Conservation (phyloP, 1,140 invertebrate genomes). For the Limonius californicus region DNA sequence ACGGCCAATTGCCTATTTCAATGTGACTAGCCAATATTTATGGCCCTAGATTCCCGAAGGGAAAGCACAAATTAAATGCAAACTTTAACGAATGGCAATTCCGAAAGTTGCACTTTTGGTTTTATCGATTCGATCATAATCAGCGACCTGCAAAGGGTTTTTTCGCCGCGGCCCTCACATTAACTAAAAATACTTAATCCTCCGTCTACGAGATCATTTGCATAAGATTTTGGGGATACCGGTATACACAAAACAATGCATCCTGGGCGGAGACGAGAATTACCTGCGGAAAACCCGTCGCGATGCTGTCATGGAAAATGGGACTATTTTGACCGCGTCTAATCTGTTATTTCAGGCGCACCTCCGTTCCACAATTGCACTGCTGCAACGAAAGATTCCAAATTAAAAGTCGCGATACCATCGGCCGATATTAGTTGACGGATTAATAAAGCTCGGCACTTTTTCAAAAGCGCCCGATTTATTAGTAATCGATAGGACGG, state of each 20-base stretch:
- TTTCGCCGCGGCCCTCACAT: no score
- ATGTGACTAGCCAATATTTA: slow-evolving; percentile 21
- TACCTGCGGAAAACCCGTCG: not conserved
- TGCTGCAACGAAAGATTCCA: no score
- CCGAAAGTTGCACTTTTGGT: not conserved
- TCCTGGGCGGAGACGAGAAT: not conserved
- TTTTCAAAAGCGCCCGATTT: no score
- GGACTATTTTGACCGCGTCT: not conserved
- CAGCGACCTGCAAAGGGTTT: no score
- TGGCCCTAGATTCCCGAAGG: not conserved
- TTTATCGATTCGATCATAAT: not conserved
- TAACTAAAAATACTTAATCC: not conserved
- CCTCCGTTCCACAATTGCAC: no score
- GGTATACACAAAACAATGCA: not conserved
- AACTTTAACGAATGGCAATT: slow-evolving; percentile 15
- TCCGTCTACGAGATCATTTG: not conserved
- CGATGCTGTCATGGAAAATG: not conserved
- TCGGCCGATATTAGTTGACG: no score
- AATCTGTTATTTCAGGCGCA: not conserved
- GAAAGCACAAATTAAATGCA: slow-evolving; percentile 13
- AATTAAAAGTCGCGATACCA: no score
- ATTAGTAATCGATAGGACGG: no score
- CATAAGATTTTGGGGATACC: not conserved
- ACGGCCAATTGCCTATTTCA: slow-evolving; percentile 30
- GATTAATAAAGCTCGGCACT: no score